Evolutionary conservation across 53 echinoderm and acorn worm genomes (phyloP), one percentile per base, ranked within the genome.

Genomic region (Arbacia lixula): DNA sequence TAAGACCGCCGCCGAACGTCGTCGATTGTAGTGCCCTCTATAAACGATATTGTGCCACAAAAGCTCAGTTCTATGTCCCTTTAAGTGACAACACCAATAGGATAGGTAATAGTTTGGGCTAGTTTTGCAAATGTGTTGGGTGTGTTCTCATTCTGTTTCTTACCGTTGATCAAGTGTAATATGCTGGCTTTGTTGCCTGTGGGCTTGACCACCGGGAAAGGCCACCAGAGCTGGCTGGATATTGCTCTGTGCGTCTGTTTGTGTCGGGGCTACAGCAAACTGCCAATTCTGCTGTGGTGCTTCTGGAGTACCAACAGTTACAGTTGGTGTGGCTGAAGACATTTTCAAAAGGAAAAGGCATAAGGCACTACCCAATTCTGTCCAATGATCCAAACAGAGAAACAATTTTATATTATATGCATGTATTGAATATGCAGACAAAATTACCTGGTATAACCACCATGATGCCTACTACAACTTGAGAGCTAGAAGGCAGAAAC

Each of bases 231-330:
- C 53, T 21, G 61, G 79, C 40, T 78, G 79, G 17, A 27, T 25
- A 26, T 38, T 46, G 21, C 60, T 38, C 61, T 58, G 39, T 11
- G 60, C 12, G 60, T 78, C 60, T 28, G 27, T 40, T 43, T 78
- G 79, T 6, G 37, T 40, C 41, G 37, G 60, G 39, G 41, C 29
- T 12, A 78, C 28, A 9, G 75, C 75, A 6, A 78, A 14, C 25
- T 60, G 79, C 79, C 79, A 78, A 40, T 60, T 78, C 41, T 60
- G 79, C 28, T 58, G 60, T 34, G 79, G 79, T 30, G 39, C 60
- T 16, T 78, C 79, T 28, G 41, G 5, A 30, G 60, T 55, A 35
- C 6, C 2, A 28, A 30, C 28, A 9, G 32, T 22, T 29, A 30
- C 71, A 26, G 42, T 17, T 43, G 71, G 22, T 71, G 50, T n/a